Evolutionary conservation across 2,113 vertebrate genomes (phyloP).

Genomic region (Sorex fumeus): DNA sequence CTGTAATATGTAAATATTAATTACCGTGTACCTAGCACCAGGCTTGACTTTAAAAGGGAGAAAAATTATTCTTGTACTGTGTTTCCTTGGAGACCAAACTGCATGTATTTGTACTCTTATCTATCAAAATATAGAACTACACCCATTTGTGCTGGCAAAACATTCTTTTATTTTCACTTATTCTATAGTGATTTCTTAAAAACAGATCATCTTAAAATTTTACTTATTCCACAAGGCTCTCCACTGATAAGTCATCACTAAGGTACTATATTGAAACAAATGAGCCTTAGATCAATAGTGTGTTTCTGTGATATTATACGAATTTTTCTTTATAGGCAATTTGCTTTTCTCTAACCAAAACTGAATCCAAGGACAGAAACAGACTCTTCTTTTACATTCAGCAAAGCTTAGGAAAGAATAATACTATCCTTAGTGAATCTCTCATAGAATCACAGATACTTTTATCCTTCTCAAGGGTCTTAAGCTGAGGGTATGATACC

Average conservation of each 20-base stretch:
- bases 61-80: background rate
- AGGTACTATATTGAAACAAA: conserved; percentile 61
- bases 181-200: background rate
- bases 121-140: background rate
- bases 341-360: conserved; percentile 59
- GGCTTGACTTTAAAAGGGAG: background rate
- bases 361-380: conserved; percentile 25
- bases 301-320: background rate
- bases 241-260: conserved; percentile 57
- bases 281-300: conserved; percentile 60
- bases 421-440: conserved; percentile 42
- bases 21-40: background rate
- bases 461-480: conserved; percentile 50
- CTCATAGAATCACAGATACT: background rate
- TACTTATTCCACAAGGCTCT: background rate
- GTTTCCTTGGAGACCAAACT: background rate
- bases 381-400: conserved; percentile 36
- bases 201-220: conserved; percentile 45
- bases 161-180: conserved; percentile 25
- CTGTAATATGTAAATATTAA: background rate
- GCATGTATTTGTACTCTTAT: background rate
- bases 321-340: conserved; percentile 51
- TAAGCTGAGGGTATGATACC: too few species aligned
- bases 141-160: conserved; percentile 12
- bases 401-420: conserved; percentile 41